Conservation (phyloP, 2,113 vertebrate species). For the Dipodomys stephensi region DNA sequence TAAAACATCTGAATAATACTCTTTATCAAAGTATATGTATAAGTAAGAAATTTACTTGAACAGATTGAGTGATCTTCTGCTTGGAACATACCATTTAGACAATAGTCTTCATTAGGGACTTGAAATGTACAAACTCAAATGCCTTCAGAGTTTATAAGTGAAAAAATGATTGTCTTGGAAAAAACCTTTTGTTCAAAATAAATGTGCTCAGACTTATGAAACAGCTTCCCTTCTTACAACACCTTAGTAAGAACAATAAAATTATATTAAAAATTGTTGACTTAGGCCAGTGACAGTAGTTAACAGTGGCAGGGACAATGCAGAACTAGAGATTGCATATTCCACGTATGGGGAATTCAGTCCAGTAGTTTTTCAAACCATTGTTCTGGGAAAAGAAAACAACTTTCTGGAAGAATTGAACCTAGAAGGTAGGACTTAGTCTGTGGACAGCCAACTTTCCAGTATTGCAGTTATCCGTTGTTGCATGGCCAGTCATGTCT, state of each 20-base stretch:
- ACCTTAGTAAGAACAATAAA: too few species aligned
- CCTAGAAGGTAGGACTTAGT: neutral
- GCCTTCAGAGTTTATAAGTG: neutral
- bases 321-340: neutral
- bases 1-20: neutral
- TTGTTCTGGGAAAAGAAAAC: constrained; percentile 20
- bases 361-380: constrained; percentile 16
- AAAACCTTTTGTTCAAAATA: too few species aligned
- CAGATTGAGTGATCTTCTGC: constrained; percentile 21
- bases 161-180: neutral
- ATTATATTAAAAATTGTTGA: neutral
- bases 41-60: constrained; percentile 30
- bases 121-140: constrained; percentile 41
- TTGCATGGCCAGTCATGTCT: neutral
- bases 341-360: constrained; percentile 26
- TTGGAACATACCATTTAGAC: neutral
- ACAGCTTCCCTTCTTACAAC: too few species aligned
- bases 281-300: neutral
- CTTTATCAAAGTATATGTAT: constrained; percentile 39
- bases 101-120: constrained; percentile 17
- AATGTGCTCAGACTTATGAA: too few species aligned
- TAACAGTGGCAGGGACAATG: neutral
- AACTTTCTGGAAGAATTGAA: constrained; percentile 29
- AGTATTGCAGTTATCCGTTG: neutral
- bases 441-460: neutral